A percentile compares a stretch with the other conserved stretches of the same genome.
phyloP scores from a whole-genome alignment of 2,888 invertebrate species.

The Cyrtodaria siliqua region DNA sequence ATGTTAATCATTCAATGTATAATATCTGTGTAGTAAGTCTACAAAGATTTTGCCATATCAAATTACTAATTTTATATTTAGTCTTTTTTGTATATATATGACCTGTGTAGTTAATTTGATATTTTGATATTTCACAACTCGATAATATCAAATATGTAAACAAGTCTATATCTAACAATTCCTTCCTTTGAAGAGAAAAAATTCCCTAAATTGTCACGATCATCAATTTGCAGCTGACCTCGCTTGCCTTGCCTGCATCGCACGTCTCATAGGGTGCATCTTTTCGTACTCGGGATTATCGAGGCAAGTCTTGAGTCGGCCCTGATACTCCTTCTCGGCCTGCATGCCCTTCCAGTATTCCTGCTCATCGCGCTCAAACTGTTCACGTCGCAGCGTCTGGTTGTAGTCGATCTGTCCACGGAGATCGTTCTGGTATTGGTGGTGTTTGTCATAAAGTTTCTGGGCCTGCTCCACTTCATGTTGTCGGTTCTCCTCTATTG shows the following conservation, averaged over 20 bases:
- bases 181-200: too few relatives aligned
- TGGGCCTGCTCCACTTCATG: conserved; percentile 76
- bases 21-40: too few relatives aligned
- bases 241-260: conserved; percentile 56
- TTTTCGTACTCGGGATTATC: conserved; percentile 79
- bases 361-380: conserved; percentile 74
- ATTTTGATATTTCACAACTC: too few relatives aligned
- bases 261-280: conserved; percentile 82
- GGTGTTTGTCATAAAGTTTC: conserved; percentile 67
- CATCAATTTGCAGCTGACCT: conserved; percentile 11
- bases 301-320: conserved; percentile 78
- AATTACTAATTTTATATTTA: too few relatives aligned
- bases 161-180: too few relatives aligned
- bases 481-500: conserved; percentile 81
- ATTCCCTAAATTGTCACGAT: too few relatives aligned
- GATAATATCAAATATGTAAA: too few relatives aligned
- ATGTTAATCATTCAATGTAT: too few relatives aligned
- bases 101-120: too few relatives aligned
- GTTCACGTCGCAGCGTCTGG: conserved; percentile 69
- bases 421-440: conserved; percentile 81
- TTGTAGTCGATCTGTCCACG: conserved; percentile 83
- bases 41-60: too few relatives aligned
- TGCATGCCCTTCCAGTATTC: conserved; percentile 77
- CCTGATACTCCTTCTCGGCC: conserved; percentile 83
- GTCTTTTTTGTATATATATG: too few relatives aligned